Evolutionary conservation across 2,888 invertebrate genomes (phyloP).

Genomic region (Sclerodermus sp.): DNA sequence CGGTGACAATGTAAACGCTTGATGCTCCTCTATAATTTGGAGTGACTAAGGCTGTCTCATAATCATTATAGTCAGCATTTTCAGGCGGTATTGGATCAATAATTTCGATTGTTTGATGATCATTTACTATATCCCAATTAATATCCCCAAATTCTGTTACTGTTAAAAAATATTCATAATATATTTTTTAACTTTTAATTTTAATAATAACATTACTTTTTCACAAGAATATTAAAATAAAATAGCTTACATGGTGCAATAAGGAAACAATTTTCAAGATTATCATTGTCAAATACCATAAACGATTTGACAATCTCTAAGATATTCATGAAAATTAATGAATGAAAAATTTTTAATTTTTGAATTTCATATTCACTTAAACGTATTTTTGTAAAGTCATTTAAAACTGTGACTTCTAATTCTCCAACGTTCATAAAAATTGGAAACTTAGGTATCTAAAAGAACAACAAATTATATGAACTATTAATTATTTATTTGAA

Average conservation of each 20-base stretch:
- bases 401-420: constrained; percentile 60
- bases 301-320: constrained; percentile 67
- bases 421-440: constrained; percentile 72
- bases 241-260: constrained; percentile 50
- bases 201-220: neutral
- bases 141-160: constrained; percentile 57
- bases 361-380: constrained; percentile 61
- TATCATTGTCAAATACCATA: constrained; percentile 63
- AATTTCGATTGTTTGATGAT: constrained; percentile 58
- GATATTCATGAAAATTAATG: constrained; percentile 73
- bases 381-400: constrained; percentile 59
- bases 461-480: constrained; percentile 5
- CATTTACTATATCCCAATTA: constrained; percentile 65
- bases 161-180: constrained; percentile 18
- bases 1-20: constrained; percentile 68
- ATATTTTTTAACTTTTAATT: constrained; percentile 11
- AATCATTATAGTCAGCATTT: constrained; percentile 64
- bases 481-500: neutral
- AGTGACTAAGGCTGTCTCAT: constrained; percentile 74
- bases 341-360: constrained; percentile 68
- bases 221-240: too few relatives aligned
- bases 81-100: constrained; percentile 54
- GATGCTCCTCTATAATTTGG: constrained; percentile 75
- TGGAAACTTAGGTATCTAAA: constrained; percentile 65
- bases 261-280: constrained; percentile 59